Evolutionary conservation across 2,113 vertebrate genomes (phyloP).

Genomic region (Melanocharis versteri): DNA sequence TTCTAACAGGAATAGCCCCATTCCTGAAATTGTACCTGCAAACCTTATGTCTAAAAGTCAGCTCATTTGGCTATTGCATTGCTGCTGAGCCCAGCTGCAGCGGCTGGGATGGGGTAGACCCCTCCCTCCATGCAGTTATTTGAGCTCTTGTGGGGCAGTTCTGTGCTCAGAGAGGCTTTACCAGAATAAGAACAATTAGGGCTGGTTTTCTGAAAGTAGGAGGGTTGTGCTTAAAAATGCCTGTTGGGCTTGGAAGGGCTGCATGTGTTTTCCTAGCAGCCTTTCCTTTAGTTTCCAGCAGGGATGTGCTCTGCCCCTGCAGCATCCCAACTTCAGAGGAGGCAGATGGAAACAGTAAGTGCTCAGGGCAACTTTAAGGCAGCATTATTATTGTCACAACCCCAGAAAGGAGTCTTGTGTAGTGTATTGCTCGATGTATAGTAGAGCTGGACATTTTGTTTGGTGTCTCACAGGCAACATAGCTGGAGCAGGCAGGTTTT

Average conservation of each 20-base stretch:
- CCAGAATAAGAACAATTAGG: neutral
- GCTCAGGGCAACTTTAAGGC: neutral
- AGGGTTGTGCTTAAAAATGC: neutral
- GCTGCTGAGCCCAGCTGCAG: neutral
- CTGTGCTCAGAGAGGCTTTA: neutral
- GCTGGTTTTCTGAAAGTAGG: neutral
- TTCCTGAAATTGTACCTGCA: neutral
- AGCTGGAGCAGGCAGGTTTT: neutral
- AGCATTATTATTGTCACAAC: neutral
- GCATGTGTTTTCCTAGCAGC: neutral
- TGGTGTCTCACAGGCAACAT: neutral
- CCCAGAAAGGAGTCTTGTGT: neutral
- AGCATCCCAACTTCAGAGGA: neutral
- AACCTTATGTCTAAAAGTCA: neutral
- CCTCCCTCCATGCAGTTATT: neutral
- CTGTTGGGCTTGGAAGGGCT: neutral
- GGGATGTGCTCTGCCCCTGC: neutral
- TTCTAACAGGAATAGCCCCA: neutral
- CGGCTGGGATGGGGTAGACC: neutral
- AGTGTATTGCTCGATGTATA: neutral
- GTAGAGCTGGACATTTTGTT: neutral
- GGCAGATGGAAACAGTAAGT: neutral
- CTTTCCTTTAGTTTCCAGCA: neutral
- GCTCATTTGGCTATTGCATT: neutral
- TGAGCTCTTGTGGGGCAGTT: neutral